Evolutionary conservation across 2,113 vertebrate species (phyloP).

Genomic region (Oophaga pumilio): DNA sequence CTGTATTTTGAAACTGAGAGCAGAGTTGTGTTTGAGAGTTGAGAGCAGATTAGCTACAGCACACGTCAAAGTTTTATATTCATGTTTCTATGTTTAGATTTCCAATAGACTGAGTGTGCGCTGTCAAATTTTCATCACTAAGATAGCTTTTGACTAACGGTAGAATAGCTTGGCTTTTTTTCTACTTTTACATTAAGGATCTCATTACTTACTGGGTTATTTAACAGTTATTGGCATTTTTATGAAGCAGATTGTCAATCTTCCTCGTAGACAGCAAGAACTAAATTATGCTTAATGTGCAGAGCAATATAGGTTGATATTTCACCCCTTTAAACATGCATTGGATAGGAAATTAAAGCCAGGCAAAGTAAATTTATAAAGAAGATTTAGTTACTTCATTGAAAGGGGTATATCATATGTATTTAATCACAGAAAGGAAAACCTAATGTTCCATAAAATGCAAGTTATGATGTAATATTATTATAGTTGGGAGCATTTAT

Average conservation of each 20-base stretch:
- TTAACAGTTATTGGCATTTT: slow-evolving; percentile 29
- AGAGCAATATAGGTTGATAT: slow-evolving; percentile 18
- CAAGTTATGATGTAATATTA: neutral
- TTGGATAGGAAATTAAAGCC: slow-evolving; percentile 13
- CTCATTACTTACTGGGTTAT: slow-evolving; percentile 27
- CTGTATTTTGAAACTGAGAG: neutral
- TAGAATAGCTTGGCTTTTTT: slow-evolving; percentile 3
- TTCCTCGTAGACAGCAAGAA: slow-evolving; percentile 14
- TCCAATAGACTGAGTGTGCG: neutral
- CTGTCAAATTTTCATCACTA: slow-evolving; percentile 12
- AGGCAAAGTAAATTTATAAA: neutral
- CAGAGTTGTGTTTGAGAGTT: neutral
- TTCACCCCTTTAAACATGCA: slow-evolving; percentile 20
- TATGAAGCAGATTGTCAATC: slow-evolving; percentile 25
- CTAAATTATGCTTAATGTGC: slow-evolving; percentile 29
- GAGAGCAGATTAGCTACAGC: neutral
- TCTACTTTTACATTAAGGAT: slow-evolving; percentile 18
- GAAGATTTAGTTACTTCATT: neutral
- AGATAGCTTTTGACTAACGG: slow-evolving; percentile 14
- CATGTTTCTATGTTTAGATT: neutral
- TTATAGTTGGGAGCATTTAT: no score
- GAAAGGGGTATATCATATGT: neutral
- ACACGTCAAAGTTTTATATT: neutral
- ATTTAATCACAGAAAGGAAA: neutral
- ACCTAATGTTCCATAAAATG: neutral